A percentile compares a stretch with the other conserved stretches of the same genome.
These are phyloP conservation scores for Pocota personata DNA, from an alignment of 2,888 invertebrate genomes.

Conservation along the genomic window DNA sequence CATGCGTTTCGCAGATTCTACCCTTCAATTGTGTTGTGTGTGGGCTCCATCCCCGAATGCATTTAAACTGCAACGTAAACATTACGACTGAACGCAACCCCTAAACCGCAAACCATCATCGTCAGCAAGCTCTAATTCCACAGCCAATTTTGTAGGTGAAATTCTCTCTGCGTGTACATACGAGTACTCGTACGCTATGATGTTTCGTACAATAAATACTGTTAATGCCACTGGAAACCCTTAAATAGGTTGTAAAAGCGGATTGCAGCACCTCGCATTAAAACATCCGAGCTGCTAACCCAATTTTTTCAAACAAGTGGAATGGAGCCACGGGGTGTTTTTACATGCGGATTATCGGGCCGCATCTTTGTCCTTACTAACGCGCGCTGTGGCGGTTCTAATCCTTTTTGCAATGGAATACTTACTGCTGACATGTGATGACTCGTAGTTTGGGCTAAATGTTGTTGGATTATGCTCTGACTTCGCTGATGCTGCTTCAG, in stretches of 20 bases:
- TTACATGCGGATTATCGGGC: conserved; percentile 34
- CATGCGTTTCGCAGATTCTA: background rate
- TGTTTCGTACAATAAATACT: conserved; percentile 40
- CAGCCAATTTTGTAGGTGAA: background rate
- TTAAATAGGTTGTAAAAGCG: conserved; percentile 51
- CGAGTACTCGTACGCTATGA: background rate
- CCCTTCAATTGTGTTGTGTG: too few relatives aligned
- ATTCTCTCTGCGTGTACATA: background rate
- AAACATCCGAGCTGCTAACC: conserved; percentile 24
- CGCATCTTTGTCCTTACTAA: conserved; percentile 22
- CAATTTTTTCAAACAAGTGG: conserved; percentile 24
- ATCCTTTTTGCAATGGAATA: conserved; percentile 40
- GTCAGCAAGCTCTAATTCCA: background rate
- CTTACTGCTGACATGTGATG: conserved; percentile 11
- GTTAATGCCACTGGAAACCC: conserved; percentile 42
- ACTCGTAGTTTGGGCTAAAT: conserved; percentile 22
- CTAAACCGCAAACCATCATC: background rate
- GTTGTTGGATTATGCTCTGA: conserved; percentile 14
- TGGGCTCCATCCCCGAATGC: too few relatives aligned
- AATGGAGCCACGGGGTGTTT: background rate
- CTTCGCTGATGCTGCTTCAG: conserved; percentile 18
- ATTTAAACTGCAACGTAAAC: background rate
- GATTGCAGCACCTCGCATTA: conserved; percentile 50
- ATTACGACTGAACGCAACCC: background rate
- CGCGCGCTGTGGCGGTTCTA: background rate